These are phyloP conservation scores for Epinephelus awoara DNA, from an alignment of 2,797 vertebrate genomes.

Conservation along the genomic window DNA sequence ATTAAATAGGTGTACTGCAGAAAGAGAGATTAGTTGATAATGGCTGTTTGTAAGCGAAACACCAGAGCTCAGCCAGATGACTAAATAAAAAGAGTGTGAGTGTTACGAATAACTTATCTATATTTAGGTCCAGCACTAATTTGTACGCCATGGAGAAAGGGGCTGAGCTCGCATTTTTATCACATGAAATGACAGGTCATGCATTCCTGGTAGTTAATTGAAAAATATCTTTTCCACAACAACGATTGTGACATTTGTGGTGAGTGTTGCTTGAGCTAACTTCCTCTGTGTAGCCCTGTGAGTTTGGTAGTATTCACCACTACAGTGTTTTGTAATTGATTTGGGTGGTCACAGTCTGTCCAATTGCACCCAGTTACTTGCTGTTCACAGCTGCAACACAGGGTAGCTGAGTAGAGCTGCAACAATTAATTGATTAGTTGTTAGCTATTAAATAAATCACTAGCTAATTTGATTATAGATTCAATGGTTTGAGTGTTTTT, in stretches of 20 bases:
- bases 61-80: neutral
- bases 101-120: neutral
- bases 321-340: neutral
- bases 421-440: too few species aligned
- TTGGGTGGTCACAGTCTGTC: constrained; percentile 6
- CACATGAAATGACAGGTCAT: neutral
- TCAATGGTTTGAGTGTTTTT: too few species aligned
- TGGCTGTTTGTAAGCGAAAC: constrained; percentile 6
- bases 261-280: constrained; percentile 29
- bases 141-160: neutral
- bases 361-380: neutral
- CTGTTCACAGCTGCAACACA: too few species aligned
- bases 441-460: too few species aligned
- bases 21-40: constrained; percentile 9
- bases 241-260: constrained; percentile 24
- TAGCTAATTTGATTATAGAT: too few species aligned
- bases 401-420: too few species aligned
- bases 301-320: neutral
- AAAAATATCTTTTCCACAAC: neutral
- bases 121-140: neutral
- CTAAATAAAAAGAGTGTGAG: neutral
- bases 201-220: neutral
- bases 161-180: neutral
- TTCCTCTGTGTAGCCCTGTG: constrained; percentile 28
- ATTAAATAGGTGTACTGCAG: constrained; percentile 2